These are phyloP conservation scores for Erythrocebus patas DNA, from an alignment of 2,113 vertebrate genomes.

Conservation along the genomic window DNA sequence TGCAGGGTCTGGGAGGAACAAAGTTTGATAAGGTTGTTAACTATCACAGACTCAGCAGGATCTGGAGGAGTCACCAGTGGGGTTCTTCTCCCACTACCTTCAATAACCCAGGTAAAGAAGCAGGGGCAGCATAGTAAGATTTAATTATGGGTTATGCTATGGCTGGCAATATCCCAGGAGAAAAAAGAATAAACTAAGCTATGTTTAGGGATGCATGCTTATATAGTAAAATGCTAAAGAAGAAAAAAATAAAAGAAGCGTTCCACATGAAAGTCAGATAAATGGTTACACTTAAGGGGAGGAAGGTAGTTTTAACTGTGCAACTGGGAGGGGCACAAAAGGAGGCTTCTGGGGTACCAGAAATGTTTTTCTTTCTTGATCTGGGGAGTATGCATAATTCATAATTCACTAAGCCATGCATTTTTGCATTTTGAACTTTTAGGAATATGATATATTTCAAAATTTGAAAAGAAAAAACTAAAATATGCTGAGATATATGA, in stretches of 20 bases:
- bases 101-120: background rate
- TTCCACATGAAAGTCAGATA: background rate
- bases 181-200: background rate
- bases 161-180: background rate
- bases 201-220: background rate
- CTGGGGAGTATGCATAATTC: background rate
- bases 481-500: background rate
- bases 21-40: background rate
- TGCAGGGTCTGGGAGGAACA: background rate
- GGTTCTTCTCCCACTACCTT: background rate
- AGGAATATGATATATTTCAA: background rate
- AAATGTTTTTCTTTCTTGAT: background rate
- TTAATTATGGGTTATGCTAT: background rate
- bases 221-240: background rate
- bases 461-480: background rate
- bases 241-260: too few relatives aligned
- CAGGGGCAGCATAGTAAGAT: background rate
- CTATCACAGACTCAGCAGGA: fast-evolving
- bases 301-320: background rate
- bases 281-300: background rate
- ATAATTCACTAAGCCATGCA: background rate
- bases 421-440: background rate
- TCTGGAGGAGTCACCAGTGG: background rate
- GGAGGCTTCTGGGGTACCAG: background rate
- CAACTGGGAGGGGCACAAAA: background rate